These are phyloP conservation scores for Calliphora vicina DNA, from an alignment of 1,140 invertebrate genomes.

Conservation along the genomic window DNA sequence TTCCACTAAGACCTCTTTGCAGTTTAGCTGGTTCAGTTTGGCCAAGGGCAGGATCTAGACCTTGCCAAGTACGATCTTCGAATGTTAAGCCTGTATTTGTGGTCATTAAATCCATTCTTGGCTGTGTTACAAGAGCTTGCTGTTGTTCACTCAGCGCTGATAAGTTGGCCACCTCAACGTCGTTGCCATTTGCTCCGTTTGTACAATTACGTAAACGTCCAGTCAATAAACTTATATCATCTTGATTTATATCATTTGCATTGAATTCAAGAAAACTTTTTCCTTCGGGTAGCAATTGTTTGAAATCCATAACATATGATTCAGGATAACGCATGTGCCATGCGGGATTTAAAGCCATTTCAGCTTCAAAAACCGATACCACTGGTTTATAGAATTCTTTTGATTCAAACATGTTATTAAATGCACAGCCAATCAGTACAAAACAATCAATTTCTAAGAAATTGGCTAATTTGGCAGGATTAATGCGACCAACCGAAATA, in stretches of 20 bases:
- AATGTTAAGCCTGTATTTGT: conserved; percentile 69
- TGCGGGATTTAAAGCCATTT: conserved; percentile 81
- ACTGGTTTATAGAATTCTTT: conserved; percentile 90
- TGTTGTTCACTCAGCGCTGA: conserved; percentile 36
- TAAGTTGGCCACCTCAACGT: conserved; percentile 1
- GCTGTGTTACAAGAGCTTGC: conserved; percentile 62
- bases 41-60: conserved; percentile 76
- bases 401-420: conserved; percentile 83
- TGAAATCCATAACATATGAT: conserved; percentile 78
- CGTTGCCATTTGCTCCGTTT: conserved; percentile 39
- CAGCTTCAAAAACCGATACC: conserved; percentile 91
- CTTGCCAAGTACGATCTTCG: conserved; percentile 74
- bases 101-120: conserved; percentile 65
- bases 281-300: conserved; percentile 75
- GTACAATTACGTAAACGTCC: conserved; percentile 67
- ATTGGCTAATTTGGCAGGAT: conserved; percentile 92
- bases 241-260: conserved; percentile 63
- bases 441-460: conserved; percentile 84
- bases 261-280: conserved; percentile 66
- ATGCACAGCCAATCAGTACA: conserved; percentile 88
- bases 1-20: conserved; percentile 72
- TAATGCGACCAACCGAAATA: conserved; percentile 92
- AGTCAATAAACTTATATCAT: conserved; percentile 76
- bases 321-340: conserved; percentile 69
- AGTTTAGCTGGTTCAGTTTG: conserved; percentile 70